These are phyloP conservation scores for Bombycilla garrulus DNA, from an alignment of 2,113 vertebrate species.

Conservation along the genomic window DNA sequence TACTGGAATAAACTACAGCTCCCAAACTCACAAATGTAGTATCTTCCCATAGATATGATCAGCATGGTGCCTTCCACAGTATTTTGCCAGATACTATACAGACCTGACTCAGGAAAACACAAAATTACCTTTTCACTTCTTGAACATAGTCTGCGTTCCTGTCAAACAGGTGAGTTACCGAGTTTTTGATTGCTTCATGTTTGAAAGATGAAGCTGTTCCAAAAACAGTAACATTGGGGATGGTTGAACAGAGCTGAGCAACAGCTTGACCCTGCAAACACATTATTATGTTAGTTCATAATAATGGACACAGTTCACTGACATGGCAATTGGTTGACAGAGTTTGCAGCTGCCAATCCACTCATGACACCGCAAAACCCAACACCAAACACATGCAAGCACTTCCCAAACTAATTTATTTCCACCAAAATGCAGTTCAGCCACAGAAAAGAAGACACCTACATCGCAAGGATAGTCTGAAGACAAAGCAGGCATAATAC, in stretches of 20 bases:
- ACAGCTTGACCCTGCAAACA: slow-evolving; percentile 93
- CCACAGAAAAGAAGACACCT: not conserved
- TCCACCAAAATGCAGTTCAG: not conserved
- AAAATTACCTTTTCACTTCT: slow-evolving; percentile 94
- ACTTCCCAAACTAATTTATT: not conserved
- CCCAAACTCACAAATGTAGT: not conserved
- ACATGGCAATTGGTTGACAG: not conserved
- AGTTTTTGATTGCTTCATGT: slow-evolving; percentile 93
- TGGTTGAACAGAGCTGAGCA: slow-evolving; percentile 93
- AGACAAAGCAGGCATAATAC: not conserved
- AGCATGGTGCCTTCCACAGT: not conserved
- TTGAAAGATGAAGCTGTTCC: slow-evolving; percentile 95
- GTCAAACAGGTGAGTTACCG: slow-evolving; percentile 94
- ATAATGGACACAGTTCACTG: not conserved
- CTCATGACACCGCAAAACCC: slow-evolving; percentile 17
- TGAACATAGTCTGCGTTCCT: slow-evolving; percentile 93
- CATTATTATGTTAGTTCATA: not conserved
- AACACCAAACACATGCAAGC: not conserved
- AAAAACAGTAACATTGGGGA: slow-evolving; percentile 91
- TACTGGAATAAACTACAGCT: not conserved
- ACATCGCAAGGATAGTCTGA: not conserved
- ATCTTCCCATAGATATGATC: not conserved
- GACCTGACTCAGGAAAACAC: not conserved
- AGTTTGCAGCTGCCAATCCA: not conserved
- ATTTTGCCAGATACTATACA: not conserved